Evolutionary conservation across 2,113 vertebrate species (phyloP), one percentile per base, ranked within the genome.

Genomic region (Oriolus oriolus): DNA sequence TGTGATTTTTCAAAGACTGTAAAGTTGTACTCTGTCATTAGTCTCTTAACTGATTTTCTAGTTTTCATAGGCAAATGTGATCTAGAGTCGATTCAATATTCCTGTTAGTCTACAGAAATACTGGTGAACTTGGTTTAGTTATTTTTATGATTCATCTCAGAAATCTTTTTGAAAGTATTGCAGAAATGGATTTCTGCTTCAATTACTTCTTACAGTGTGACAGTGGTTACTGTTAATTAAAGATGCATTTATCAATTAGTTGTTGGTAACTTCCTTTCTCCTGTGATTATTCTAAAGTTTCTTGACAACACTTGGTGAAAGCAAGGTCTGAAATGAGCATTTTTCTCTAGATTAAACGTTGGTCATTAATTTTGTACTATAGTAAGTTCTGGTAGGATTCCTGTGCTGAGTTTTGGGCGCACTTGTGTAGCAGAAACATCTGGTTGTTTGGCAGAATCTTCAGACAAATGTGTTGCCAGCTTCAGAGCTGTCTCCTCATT

Each of bases 381-480:
- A 89, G 56, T 87, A 90, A 70, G 54, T 79, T 74, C 33, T 87
- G 64, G 45, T 90, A 84, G 73, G 53, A 93, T 80, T 95, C 84
- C 28, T 82, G n/a, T 89, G 83, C 81, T 93, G 96, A 75, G n/a
- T 24, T 96, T 81, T 92, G 37, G 53, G 56, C 44, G 4, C 1
- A 9, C 47, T 95, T 90, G 42, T 89, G 69, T 81, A 83, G 66
- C 78, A 80, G 57, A 79, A 95, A 90, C 61, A 61, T 96, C 90
- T 97, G 96, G 74, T 83, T 94, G 49, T 70, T 69, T 95, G 89
- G 87, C 90, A 94, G 60, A 63, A 75, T 94, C 74, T 93, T 66
- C 90, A 95, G 95, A 95, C 85, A 95, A 94, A 84, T 70, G 5
- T 81, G 37, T 95, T 91, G 78, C 95, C 94, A 95, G 30, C 70